Evolutionary conservation across 2,888 invertebrate species (phyloP).

Genomic region (Protophormia terraenovae): DNA sequence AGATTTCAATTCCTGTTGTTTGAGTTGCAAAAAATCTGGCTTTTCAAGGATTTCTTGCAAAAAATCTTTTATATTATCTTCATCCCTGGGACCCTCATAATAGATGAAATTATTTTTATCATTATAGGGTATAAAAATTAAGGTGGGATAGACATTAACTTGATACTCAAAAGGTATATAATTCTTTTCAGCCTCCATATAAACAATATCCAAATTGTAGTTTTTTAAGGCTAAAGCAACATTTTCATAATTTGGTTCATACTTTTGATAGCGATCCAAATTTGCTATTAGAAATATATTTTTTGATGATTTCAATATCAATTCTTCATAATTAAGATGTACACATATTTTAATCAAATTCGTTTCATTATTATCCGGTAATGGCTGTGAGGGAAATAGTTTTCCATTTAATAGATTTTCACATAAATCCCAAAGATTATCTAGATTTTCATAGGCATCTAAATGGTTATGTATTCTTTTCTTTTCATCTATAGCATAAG

Average conservation of each 20-base stretch:
- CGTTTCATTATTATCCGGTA: background rate
- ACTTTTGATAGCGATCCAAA: background rate
- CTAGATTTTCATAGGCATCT: conserved; percentile 9
- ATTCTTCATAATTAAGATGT: conserved; percentile 61
- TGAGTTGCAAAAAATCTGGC: background rate
- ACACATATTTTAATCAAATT: conserved; percentile 59
- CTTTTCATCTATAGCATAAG: conserved; percentile 34
- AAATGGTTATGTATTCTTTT: conserved; percentile 13
- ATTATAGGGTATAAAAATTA: conserved; percentile 54
- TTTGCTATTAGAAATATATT: conserved; percentile 61
- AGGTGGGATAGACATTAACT: conserved; percentile 33
- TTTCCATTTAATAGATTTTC: conserved; percentile 49
- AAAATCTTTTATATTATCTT: conserved; percentile 44
- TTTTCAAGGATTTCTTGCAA: background rate
- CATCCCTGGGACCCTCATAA: background rate
- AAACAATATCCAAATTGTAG: conserved; percentile 66
- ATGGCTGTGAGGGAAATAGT: conserved; percentile 42
- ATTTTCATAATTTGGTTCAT: conserved; percentile 38
- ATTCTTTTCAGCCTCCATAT: conserved; percentile 66
- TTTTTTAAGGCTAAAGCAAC: conserved; percentile 60
- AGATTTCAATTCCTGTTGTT: background rate
- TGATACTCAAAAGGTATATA: conserved; percentile 66
- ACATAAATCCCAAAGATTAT: conserved; percentile 61
- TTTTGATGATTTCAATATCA: conserved; percentile 59
- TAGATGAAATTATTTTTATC: conserved; percentile 60